These are phyloP conservation scores for Scartelaos histophorus DNA, from an alignment of 2,113 vertebrate species.

Conservation along the genomic window DNA sequence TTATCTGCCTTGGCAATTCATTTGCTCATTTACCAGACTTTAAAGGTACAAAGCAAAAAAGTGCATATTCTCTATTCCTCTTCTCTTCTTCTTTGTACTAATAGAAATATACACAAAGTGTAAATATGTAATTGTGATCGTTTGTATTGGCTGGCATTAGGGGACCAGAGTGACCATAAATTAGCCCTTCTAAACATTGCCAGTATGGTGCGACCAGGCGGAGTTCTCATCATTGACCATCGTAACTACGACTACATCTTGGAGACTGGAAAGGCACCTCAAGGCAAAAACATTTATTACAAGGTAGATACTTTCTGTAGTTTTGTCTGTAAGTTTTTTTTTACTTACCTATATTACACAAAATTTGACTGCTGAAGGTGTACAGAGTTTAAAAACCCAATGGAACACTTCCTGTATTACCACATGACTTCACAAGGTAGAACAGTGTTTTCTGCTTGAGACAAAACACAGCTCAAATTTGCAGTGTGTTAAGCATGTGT, in stretches of 20 bases:
- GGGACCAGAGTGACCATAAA: constrained; percentile 94
- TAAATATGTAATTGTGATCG: background rate
- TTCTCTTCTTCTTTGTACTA: background rate
- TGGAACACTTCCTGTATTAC: no score
- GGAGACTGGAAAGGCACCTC: constrained; percentile 85
- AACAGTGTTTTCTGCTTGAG: no score
- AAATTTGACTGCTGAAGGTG: no score
- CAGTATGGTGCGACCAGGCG: constrained; percentile 89
- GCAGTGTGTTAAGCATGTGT: no score
- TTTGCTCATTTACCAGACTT: constrained; percentile 97
- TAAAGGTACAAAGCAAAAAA: constrained; percentile 80
- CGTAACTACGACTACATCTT: constrained; percentile 97
- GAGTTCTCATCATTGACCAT: constrained; percentile 93
- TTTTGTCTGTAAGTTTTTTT: background rate
- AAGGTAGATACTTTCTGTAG: constrained; percentile 85
- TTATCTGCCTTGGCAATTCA: constrained; percentile 97
- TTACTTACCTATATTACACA: no score
- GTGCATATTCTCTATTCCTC: background rate
- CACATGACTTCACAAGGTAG: no score
- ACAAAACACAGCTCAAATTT: no score
- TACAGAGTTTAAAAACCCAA: no score
- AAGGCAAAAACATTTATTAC: constrained; percentile 98
- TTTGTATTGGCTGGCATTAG: constrained; percentile 61
- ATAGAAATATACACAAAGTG: no score
- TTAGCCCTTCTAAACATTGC: constrained; percentile 92